Conservation (phyloP, 1,140 invertebrate species). For the Ptiloglossa arizonensis region DNA sequence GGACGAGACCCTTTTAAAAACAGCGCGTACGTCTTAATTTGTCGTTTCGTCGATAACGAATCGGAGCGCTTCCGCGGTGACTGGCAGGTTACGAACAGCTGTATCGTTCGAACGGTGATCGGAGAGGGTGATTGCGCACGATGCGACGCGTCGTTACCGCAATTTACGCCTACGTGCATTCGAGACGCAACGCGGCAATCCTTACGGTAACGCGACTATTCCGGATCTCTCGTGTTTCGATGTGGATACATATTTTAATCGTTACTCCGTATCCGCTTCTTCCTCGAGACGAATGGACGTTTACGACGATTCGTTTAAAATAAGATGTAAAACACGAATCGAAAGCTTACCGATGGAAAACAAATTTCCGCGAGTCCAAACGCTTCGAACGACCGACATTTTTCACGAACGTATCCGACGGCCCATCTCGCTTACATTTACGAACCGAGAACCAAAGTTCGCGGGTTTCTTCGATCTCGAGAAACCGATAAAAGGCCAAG, state of each 20-base stretch:
- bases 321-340: no score
- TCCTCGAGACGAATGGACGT: neutral
- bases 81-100: neutral
- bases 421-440: no score
- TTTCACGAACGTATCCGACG: no score
- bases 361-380: no score
- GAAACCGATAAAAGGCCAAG: no score
- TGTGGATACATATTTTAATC: conserved; percentile 6
- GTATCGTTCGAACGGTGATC: conserved; percentile 15
- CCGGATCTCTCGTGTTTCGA: conserved; percentile 26
- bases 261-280: neutral
- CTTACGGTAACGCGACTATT: conserved; percentile 24
- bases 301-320: no score
- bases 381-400: no score
- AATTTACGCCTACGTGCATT: conserved; percentile 18
- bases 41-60: neutral
- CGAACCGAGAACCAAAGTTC: no score
- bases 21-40: no score
- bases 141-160: conserved; percentile 15
- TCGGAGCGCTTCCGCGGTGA: conserved; percentile 14
- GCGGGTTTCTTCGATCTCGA: no score
- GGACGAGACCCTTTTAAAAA: no score
- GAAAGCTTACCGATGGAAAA: no score
- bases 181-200: neutral
- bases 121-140: conserved; percentile 5